These are phyloP conservation scores for Falco concolor DNA, from an alignment of 2,797 vertebrate species.

Conservation along the genomic window DNA sequence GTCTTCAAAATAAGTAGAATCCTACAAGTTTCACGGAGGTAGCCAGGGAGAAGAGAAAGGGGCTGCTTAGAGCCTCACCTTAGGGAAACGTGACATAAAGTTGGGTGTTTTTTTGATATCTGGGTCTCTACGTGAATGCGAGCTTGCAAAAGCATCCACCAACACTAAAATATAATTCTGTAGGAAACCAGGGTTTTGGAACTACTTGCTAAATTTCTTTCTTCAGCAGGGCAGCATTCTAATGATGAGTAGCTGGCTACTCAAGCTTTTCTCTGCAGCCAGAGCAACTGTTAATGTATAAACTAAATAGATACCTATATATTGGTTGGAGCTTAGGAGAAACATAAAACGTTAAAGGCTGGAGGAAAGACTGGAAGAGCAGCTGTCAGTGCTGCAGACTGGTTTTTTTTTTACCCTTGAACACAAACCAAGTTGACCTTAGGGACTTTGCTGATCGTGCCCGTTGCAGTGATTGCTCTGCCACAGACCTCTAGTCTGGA, in stretches of 20 bases:
- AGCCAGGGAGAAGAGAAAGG: background rate
- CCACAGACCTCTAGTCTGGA: background rate
- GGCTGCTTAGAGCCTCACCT: background rate
- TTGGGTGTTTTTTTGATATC: background rate
- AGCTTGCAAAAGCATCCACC: background rate
- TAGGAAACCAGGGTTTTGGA: background rate
- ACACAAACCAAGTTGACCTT: background rate
- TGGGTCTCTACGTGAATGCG: background rate
- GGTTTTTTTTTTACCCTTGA: background rate
- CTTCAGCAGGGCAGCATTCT: background rate
- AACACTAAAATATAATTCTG: background rate
- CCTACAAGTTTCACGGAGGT: background rate
- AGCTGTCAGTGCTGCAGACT: background rate
- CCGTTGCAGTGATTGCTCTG: background rate
- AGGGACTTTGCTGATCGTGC: background rate
- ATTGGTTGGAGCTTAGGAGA: background rate
- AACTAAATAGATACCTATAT: background rate
- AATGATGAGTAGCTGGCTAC: background rate
- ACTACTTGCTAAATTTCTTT: background rate
- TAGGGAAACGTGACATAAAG: background rate
- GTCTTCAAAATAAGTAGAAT: background rate
- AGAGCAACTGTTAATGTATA: background rate
- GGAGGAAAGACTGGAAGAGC: background rate
- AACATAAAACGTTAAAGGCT: background rate
- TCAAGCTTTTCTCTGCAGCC: background rate